These are phyloP conservation scores for Bilobella aurantiaca DNA, from an alignment of 1,140 invertebrate genomes.

Conservation along the genomic window DNA sequence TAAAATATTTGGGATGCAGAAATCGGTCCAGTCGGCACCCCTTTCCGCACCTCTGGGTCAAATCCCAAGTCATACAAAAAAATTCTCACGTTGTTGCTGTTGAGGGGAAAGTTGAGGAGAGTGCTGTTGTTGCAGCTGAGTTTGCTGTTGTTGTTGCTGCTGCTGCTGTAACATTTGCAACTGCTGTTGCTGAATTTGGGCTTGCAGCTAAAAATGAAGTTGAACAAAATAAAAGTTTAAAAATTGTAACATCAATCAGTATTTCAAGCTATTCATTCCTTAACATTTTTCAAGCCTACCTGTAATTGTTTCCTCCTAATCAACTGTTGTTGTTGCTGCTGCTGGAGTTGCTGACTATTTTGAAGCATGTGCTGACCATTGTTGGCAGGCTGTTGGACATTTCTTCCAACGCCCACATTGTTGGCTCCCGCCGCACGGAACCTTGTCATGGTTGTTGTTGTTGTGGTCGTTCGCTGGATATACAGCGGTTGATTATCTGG, in stretches of 20 bases:
- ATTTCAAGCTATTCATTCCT: too few relatives aligned
- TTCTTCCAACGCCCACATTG: constrained; percentile 25
- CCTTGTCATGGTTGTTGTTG: constrained; percentile 37
- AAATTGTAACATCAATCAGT: constrained; percentile 1
- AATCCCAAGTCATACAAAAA: too few relatives aligned
- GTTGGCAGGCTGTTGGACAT: constrained; percentile 26
- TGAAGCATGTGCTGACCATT: constrained; percentile 33
- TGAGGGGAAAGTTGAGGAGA: constrained; percentile 22
- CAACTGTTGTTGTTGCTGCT: constrained; percentile 34
- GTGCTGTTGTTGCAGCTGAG: constrained; percentile 21
- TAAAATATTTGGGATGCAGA: too few relatives aligned
- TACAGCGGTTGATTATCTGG: constrained; percentile 10
- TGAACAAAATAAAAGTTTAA: background rate
- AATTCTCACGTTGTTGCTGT: constrained; percentile 23
- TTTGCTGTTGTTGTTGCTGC: constrained; percentile 16
- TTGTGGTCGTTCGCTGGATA: constrained; percentile 27
- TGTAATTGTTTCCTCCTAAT: background rate
- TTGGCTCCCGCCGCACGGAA: constrained; percentile 19
- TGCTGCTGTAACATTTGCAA: constrained; percentile 6
- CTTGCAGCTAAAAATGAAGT: constrained; percentile 1
- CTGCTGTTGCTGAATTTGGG: constrained; percentile 10
- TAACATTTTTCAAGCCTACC: too few relatives aligned
- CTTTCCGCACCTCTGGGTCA: too few relatives aligned
- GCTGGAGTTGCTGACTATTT: constrained; percentile 35
- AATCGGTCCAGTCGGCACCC: too few relatives aligned